Evolutionary conservation across 2,888 invertebrate genomes (phyloP).

Genomic region (Spodoptera picta): DNA sequence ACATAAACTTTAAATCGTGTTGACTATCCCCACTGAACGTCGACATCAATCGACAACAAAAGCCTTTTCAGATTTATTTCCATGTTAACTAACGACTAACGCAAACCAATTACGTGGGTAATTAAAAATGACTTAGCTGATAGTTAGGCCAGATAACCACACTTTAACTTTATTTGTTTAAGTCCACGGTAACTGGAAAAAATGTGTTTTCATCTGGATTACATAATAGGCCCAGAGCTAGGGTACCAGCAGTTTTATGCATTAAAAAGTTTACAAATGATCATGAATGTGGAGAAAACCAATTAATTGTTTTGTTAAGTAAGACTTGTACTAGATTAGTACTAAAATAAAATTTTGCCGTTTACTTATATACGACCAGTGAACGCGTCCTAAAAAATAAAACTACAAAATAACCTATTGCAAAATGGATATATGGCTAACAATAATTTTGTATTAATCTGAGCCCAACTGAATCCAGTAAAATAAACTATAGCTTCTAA

Average conservation of each 20-base stretch:
- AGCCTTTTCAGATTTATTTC: constrained; percentile 35
- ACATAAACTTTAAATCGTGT: constrained; percentile 9
- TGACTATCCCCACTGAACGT: constrained; percentile 16
- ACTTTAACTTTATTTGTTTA: constrained; percentile 60
- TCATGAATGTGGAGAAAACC: too few species aligned
- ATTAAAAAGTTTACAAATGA: background rate
- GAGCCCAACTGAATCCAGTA: background rate
- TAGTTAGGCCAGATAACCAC: constrained; percentile 65
- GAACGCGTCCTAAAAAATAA: too few species aligned
- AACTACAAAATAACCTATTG: too few species aligned
- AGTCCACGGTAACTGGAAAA: constrained; percentile 55
- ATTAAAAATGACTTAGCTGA: constrained; percentile 81
- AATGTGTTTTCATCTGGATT: constrained; percentile 70
- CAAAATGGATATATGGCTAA: too few species aligned
- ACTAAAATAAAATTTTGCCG: too few species aligned
- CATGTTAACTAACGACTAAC: constrained; percentile 52
- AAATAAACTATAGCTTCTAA: constrained; percentile 17
- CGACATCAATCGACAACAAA: constrained; percentile 37
- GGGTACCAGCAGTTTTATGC: background rate
- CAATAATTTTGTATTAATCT: too few species aligned
- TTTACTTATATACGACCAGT: too few species aligned
- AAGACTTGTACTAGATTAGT: too few species aligned
- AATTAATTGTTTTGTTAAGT: too few species aligned
- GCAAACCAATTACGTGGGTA: constrained; percentile 65
- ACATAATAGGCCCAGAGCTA: constrained; percentile 63